Evolutionary conservation across 2,888 invertebrate genomes (phyloP).

Genomic region (Drosophila mercatorum): DNA sequence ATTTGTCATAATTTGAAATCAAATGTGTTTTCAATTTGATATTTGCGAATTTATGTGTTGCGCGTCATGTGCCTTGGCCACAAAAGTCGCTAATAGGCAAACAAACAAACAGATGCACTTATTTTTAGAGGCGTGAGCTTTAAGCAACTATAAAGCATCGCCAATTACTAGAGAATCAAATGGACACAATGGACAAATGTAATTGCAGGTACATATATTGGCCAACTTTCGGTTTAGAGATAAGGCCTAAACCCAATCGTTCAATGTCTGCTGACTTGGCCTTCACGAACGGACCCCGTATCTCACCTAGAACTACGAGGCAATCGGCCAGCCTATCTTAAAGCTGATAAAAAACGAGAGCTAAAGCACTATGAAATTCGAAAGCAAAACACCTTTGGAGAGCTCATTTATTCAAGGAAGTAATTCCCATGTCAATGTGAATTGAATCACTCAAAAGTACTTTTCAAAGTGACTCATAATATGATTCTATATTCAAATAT

Average conservation of each 20-base stretch:
- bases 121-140: constrained; percentile 26
- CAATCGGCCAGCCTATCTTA: constrained; percentile 24
- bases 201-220: constrained; percentile 6
- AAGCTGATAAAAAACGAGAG: constrained; percentile 49
- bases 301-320: constrained; percentile 30
- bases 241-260: constrained; percentile 47
- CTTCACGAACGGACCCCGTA: constrained; percentile 32
- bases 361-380: constrained; percentile 9
- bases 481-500: not conserved
- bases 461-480: constrained; percentile 53
- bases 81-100: constrained; percentile 58
- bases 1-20: constrained; percentile 51
- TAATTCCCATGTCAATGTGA: constrained; percentile 33
- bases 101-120: constrained; percentile 31
- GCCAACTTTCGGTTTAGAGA: constrained; percentile 46
- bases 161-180: not conserved
- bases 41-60: constrained; percentile 42
- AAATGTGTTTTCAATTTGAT: constrained; percentile 47
- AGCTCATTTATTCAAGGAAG: constrained; percentile 28
- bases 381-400: constrained; percentile 12
- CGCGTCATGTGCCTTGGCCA: constrained; percentile 58
- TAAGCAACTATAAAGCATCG: not conserved
- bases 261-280: constrained; percentile 38
- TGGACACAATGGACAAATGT: not conserved
- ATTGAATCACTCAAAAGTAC: constrained; percentile 32